Base-by-base conservation (phyloP, 2,888 invertebrate species). In the Eilema caniola region DNA sequence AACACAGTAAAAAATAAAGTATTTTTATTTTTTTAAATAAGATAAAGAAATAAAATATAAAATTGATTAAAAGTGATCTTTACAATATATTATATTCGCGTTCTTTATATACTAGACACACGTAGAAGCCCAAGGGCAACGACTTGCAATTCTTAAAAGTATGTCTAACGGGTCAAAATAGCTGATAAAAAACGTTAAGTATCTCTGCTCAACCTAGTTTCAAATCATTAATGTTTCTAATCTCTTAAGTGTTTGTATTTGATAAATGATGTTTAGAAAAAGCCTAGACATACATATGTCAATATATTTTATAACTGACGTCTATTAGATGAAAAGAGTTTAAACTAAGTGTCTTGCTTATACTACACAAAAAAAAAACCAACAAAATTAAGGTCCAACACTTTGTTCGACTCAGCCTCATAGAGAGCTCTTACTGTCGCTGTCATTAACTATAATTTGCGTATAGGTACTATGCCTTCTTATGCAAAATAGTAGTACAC, bases 181-280 rank as follows among this genome's bases (percentile, higher is more conserved):
- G 41, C 5, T 63, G 69, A 81, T 62, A 77, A 81, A 78, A 76
- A 77, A 74, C 71, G 20, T 62, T 62, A 66, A 61, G 33, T 56
- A 53, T 56, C 61, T 60, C 64, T 47, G 16, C 60, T 56, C 57
- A 71, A 62, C 68, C 62, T 62, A 56, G 24, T 68, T 72, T 60
- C 31, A 62, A 47, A 68, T 62, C 25, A 66, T 62, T 71, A 66
- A 66, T 64, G 24, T 8, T 8, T 16, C 47, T 67, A 57, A 68
- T 66, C 66, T 65, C 33, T 31, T 71, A 64, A 60, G 65, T 68
- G 59, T 68, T 61, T 65, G 12, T 61, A 62, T 37, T 65, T 71
- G 64, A 67, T 61, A 67, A 64, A 68, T 71, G 61, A 65, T 64
- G 64, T 28, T 11, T 25, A 64, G 62, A 67, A 65, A 64, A 65